Base-by-base conservation (phyloP, 2,888 invertebrate genomes). In the Eulithis prunata region DNA sequence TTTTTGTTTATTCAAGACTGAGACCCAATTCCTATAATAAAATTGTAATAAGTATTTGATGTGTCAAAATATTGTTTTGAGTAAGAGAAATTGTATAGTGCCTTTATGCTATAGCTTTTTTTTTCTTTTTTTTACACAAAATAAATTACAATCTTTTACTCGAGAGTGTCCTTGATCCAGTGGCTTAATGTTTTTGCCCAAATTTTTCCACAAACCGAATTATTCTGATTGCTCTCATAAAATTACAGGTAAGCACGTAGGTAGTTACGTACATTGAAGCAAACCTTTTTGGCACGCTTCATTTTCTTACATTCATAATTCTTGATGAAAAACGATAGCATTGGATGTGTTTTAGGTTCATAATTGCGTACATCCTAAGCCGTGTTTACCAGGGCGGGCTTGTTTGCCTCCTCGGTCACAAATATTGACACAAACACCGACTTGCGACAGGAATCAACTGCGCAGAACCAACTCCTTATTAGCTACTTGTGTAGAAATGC, bases 361-460 rank as follows among this genome's bases (percentile, higher is more conserved):
- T 85, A 84, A 85, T 85, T 81, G 76, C 80, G 76, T 83, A 76
- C 77, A 79, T 77, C 78, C 76, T 83, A 84, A 81, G 78, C 75
- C 67, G 57, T 87, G 85, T 88, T 87, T 86, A 71, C 59, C 77
- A 62, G 66, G 76, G 72, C 62, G 71, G 74, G 68, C 60, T 57
- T 81, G 78, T 81, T 78, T 81, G 77, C 72, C 65, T 72, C 68
- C 68, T 73, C 80, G 71, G 72, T 73, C 76, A 75, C 86, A 85
- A 89, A 89, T 89, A 89, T 89, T 90, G 86, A 86, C 86, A 77
- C 77, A 79, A 83, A 84, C 82, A 80, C 75, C 77, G 76, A 80
- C 82, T 79, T 80, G 81, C 79, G 81, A 78, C 77, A 74, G 75
- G 75, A 77, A 80, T 81, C 79, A 78, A 83, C 80, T 79, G 78